Evolutionary conservation across 1,140 invertebrate genomes (phyloP).

Genomic region (Orchestia grillus): DNA sequence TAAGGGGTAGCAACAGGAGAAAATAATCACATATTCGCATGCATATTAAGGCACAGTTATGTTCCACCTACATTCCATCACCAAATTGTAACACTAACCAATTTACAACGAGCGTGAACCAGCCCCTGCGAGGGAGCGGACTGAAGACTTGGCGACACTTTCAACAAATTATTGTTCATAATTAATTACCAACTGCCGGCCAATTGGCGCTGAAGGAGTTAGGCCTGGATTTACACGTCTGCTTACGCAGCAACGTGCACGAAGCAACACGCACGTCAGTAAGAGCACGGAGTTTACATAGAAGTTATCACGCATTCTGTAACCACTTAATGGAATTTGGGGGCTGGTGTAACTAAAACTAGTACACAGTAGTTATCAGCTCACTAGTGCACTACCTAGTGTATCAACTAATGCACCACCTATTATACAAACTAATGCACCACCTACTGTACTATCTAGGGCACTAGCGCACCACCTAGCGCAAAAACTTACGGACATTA

Average conservation of each 20-base stretch:
- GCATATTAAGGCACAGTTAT: conserved; percentile 19
- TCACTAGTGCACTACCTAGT: not conserved
- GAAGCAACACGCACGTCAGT: not conserved
- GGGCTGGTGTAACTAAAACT: not conserved
- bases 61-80: not conserved
- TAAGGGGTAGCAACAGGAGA: not conserved
- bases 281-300: not conserved
- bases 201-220: not conserved
- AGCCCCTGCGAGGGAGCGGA: not conserved
- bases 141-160: not conserved
- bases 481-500: not conserved
- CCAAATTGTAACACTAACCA: not conserved
- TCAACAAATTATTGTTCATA: not conserved
- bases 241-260: not conserved
- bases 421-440: too few species aligned
- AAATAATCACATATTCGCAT: conserved; percentile 2
- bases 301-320: not conserved
- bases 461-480: not conserved
- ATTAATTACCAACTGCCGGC: not conserved
- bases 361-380: not conserved
- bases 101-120: not conserved
- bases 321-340: not conserved
- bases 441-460: too few species aligned
- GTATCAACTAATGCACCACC: too few species aligned
- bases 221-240: not conserved